phyloP scores from a whole-genome alignment of 2,888 invertebrate species.

The Xanthostigma xanthostigma region DNA sequence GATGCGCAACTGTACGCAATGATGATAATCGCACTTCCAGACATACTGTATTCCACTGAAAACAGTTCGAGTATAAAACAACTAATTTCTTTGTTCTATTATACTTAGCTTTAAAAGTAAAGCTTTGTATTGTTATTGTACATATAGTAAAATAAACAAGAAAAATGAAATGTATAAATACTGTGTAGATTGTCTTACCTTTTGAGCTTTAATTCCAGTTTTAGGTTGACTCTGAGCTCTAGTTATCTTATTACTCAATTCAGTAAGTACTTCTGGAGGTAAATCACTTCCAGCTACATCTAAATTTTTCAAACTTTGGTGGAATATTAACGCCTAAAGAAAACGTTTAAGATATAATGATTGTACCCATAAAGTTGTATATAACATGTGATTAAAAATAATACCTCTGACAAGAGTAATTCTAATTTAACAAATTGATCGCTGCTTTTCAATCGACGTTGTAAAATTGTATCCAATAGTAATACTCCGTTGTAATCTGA shows the following conservation, averaged over 20 bases:
- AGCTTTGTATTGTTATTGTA: background rate
- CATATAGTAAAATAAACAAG: too few species aligned
- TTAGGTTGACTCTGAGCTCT: constrained; percentile 53
- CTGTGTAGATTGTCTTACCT: constrained; percentile 37
- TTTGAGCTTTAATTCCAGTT: constrained; percentile 80
- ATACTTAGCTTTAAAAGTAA: constrained; percentile 5
- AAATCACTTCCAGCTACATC: constrained; percentile 64
- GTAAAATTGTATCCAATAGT: constrained; percentile 75
- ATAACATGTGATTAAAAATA: background rate
- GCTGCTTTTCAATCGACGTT: constrained; percentile 59
- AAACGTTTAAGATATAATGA: constrained; percentile 1
- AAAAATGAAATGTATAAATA: too few species aligned
- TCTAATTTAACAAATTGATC: constrained; percentile 73
- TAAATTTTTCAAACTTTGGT: constrained; percentile 61
- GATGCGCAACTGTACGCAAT: constrained; percentile 63
- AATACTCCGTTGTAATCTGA: constrained; percentile 86
- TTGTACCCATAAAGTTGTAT: background rate
- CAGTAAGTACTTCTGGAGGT: constrained; percentile 60
- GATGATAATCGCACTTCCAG: constrained; percentile 65
- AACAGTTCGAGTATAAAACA: constrained; percentile 15
- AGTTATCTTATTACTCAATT: constrained; percentile 60
- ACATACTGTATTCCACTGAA: constrained; percentile 84
- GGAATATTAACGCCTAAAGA: constrained; percentile 60
- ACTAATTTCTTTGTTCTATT: background rate
- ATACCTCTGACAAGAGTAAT: constrained; percentile 72